These are phyloP conservation scores for Strongylocentrotus purpuratus DNA, from an alignment of 35 echinoderm and acorn worm genomes.

Conservation along the genomic window DNA sequence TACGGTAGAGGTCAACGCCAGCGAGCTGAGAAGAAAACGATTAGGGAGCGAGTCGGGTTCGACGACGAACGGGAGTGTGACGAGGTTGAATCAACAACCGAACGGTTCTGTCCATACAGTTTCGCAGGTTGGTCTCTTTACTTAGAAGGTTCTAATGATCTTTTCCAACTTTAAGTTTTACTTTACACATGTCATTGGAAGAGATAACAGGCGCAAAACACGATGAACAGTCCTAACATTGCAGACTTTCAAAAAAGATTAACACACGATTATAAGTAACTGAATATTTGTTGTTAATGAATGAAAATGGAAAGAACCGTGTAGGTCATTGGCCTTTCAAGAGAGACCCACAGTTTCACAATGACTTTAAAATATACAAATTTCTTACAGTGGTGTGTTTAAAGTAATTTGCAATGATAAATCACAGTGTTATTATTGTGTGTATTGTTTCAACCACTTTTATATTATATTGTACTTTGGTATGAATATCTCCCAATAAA, in stretches of 20 bases:
- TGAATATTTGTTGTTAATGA: too few relatives aligned
- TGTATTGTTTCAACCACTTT: background rate
- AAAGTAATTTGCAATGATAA: too few relatives aligned
- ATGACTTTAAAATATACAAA: too few relatives aligned
- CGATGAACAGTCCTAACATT: constrained; percentile 27
- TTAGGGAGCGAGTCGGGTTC: background rate
- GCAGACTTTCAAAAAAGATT: background rate
- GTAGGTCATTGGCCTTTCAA: too few relatives aligned
- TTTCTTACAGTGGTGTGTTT: too few relatives aligned
- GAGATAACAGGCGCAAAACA: background rate
- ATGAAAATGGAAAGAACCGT: too few relatives aligned
- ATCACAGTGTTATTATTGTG: background rate
- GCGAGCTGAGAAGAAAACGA: constrained; percentile 40
- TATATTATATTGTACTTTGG: background rate
- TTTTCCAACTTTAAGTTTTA: background rate
- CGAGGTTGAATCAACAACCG: background rate
- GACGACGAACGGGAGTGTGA: background rate
- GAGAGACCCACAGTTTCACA: too few relatives aligned
- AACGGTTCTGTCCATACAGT: constrained; percentile 15
- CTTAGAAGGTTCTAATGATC: background rate
- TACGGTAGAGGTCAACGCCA: constrained; percentile 54
- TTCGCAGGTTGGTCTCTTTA: constrained; percentile 47
- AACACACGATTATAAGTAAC: too few relatives aligned
- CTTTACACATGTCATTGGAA: too few relatives aligned
- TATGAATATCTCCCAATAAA: background rate